Percentiles rank a stretch among this genome's conserved stretches.
Conservation (phyloP, 2,888 invertebrate species). For the Trachelus tabidus region DNA sequence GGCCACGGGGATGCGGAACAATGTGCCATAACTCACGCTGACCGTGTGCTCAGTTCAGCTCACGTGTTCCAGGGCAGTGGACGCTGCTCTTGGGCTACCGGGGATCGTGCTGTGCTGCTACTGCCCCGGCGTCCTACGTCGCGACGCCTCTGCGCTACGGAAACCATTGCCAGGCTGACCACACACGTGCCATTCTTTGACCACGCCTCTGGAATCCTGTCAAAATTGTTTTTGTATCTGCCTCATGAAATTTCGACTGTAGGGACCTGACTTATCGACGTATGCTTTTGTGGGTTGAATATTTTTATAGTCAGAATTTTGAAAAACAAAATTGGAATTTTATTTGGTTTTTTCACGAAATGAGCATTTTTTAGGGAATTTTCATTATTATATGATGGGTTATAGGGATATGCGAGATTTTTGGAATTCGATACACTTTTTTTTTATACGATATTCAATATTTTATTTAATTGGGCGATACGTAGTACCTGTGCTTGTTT, state of each 20-base stretch:
- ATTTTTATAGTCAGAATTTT: too few relatives aligned
- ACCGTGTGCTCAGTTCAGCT: slow-evolving; percentile 23
- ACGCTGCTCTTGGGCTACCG: slow-evolving; percentile 13
- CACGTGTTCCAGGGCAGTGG: slow-evolving; percentile 26
- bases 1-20: slow-evolving; percentile 42
- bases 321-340: too few relatives aligned
- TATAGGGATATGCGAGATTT: too few relatives aligned
- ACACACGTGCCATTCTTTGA: not conserved
- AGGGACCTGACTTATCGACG: too few relatives aligned
- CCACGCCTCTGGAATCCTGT: not conserved
- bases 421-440: too few relatives aligned
- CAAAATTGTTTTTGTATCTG: slow-evolving; percentile 12
- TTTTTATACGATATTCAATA: too few relatives aligned
- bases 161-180: not conserved
- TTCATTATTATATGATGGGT: too few relatives aligned
- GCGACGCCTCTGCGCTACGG: not conserved
- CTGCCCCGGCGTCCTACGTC: not conserved
- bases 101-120: not conserved
- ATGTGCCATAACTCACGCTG: slow-evolving; percentile 51
- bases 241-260: slow-evolving; percentile 6
- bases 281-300: too few relatives aligned
- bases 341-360: too few relatives aligned
- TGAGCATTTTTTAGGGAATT: too few relatives aligned
- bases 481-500: too few relatives aligned
- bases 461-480: too few relatives aligned